Base-by-base conservation (phyloP, 2,113 vertebrate genomes). In the Cephalopholis sonnerati region DNA sequence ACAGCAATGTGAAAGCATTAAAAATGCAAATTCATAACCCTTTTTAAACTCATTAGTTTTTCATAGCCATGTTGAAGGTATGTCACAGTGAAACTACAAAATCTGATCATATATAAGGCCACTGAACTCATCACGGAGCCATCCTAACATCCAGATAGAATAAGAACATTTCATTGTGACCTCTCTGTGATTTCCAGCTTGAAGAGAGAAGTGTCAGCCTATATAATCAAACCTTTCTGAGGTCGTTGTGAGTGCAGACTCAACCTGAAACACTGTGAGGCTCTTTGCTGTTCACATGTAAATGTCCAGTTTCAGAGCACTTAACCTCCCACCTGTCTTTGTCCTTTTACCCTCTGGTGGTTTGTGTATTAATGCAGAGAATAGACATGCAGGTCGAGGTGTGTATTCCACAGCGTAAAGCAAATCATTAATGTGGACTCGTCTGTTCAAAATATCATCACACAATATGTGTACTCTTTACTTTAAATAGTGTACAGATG, bases 291-390 rank as follows among this genome's bases (percentile, higher is more conserved):
- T 92, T 92, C 75, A 70, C 77, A 88, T 92, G 90, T 55, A 87
- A 90, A 93, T 90, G 17, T 29, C 10, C 32, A 50, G 80, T 88
- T 84, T 88, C 87, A 74, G 55, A 76, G 83, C 68, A 79, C 85
- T 86, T 85, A 39, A 65, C 79, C 50, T 90, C 70, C 61, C 53
- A 71, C 74, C 85, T 88, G 86, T 64, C 91, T 79, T 74, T 81
- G 64, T 83, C 29, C 59, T 70, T 53, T 68, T 32, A 16, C 54
- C 55, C 66, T 69, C 64, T 5, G 54, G 48, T 5, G 53, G 10
- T 75, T 81, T 85, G 87, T 87, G 90, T 88, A 88, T 87, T 84
- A 87, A 89, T 82, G 74, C 74, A n/a, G 59, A 71, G 69, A 71
- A 74, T 39, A 59, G 77, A 53, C 73, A 68, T 7, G 74, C 79